Conservation (phyloP, 2,888 invertebrate genomes). For the Aplocera efformata region DNA sequence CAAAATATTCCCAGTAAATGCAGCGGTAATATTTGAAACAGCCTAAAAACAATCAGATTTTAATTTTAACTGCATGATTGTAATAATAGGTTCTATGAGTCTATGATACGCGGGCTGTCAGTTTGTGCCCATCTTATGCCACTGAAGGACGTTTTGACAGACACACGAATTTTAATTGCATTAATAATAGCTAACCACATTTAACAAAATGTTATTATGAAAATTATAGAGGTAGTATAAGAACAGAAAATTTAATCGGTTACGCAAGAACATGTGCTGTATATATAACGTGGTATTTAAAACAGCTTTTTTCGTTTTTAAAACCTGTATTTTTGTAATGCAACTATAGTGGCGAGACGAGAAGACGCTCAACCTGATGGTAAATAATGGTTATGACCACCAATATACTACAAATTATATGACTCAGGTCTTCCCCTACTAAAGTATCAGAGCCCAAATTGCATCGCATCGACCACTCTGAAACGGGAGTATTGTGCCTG, state of each 20-base stretch:
- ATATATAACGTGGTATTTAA: too few relatives aligned
- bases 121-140: constrained; percentile 54
- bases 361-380: too few relatives aligned
- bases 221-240: constrained; percentile 38
- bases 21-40: constrained; percentile 2
- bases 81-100: constrained; percentile 65
- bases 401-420: too few relatives aligned
- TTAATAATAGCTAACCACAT: constrained; percentile 36
- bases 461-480: too few relatives aligned
- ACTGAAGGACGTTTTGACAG: constrained; percentile 72
- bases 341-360: too few relatives aligned
- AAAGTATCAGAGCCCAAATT: too few relatives aligned
- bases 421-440: too few relatives aligned
- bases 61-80: constrained; percentile 30
- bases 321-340: too few relatives aligned
- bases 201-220: constrained; percentile 40
- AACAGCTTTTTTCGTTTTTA: too few relatives aligned
- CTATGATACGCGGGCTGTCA: constrained; percentile 51
- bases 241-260: not conserved
- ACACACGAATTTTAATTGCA: constrained; percentile 69
- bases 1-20: not conserved
- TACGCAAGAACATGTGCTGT: not conserved
- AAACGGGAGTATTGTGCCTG: too few relatives aligned
- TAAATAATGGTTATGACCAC: too few relatives aligned
- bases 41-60: constrained; percentile 14